Evolutionary conservation across 1,140 invertebrate species (phyloP), one percentile per base, ranked within the genome.

Genomic region (Apocrypta bakeri): DNA sequence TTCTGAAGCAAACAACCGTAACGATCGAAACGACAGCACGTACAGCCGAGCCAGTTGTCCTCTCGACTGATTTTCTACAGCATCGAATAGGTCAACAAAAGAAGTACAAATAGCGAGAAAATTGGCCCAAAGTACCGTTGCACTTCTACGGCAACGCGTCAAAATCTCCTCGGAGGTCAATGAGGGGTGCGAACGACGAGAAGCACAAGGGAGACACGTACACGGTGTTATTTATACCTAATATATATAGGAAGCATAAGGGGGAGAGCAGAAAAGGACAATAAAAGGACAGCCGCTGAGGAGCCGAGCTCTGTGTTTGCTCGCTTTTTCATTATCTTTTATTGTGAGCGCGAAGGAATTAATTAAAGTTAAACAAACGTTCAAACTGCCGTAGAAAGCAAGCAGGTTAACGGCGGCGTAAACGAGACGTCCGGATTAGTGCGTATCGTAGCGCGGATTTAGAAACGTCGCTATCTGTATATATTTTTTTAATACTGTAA

Each of bases 311-410:
- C 71, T 27, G 25, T 89, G 86, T 90, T 90, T 90, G 83, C 78
- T 83, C 84, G 79, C 80, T 85, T 86, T 89, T 90, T 90, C 89
- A 89, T 90, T 85, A 89, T 81, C 73, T 86, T 90, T 90, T 88
- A 90, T 87, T 84, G 81, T 85, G 48, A 56, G 42, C 64, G 69
- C 31, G 83, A 83, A 69, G 83, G 83, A 86, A 90, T 89, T 90
- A 90, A 91, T 91, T 88, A 90, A 91, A 89, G 87, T 89, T 88
- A 90, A 90, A 91, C 89, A 89, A 82, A 79, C 66, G 66, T 81
- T 88, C n/a, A n/a, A 89, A 89, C 89, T 86, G 87, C 84, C 85
- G 33, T 29, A 17, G 48, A 61, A 86, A 84, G 87, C 89, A 87
- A 87, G 7, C n/a, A 87, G 85, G 85, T 87, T 88, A 89, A 89